phyloP scores from a whole-genome alignment of 2,888 invertebrate genomes.

The Cinara cedri region DNA sequence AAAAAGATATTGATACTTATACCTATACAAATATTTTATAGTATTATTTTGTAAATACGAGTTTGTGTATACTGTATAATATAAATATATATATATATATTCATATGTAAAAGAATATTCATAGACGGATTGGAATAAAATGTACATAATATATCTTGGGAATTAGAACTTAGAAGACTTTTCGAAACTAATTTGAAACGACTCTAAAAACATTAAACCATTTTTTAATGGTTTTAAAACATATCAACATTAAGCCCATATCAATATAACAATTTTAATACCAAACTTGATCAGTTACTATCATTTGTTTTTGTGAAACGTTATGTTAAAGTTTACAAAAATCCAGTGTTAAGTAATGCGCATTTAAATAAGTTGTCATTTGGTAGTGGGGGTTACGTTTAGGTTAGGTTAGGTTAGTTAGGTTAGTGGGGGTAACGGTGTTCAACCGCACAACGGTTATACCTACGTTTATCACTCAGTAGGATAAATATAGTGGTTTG shows the following conservation, averaged over 20 bases:
- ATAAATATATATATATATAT: neutral
- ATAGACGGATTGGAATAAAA: constrained; percentile 4
- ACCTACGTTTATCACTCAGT: too few relatives aligned
- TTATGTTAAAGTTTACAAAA: too few relatives aligned
- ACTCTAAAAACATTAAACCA: neutral
- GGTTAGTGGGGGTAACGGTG: constrained; percentile 7
- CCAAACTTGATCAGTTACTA: neutral
- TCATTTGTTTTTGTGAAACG: neutral
- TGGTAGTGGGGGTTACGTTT: too few relatives aligned
- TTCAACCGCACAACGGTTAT: too few relatives aligned
- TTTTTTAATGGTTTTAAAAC: neutral
- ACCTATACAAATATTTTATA: too few relatives aligned
- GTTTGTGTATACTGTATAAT: neutral
- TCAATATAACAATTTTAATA: neutral
- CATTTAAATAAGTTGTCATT: constrained; percentile 1
- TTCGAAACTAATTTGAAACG: neutral
- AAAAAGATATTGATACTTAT: too few relatives aligned
- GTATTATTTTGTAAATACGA: neutral
- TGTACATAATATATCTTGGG: neutral
- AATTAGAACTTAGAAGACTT: neutral
- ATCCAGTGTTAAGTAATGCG: constrained; percentile 6
- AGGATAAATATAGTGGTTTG: too few relatives aligned
- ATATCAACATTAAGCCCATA: neutral
- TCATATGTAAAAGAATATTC: constrained; percentile 1
- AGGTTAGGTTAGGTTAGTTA: too few relatives aligned